Percentiles rank a stretch among this genome's conserved stretches.
Conservation (phyloP, 1,140 invertebrate genomes). For the Heliconius hewitsoni region DNA sequence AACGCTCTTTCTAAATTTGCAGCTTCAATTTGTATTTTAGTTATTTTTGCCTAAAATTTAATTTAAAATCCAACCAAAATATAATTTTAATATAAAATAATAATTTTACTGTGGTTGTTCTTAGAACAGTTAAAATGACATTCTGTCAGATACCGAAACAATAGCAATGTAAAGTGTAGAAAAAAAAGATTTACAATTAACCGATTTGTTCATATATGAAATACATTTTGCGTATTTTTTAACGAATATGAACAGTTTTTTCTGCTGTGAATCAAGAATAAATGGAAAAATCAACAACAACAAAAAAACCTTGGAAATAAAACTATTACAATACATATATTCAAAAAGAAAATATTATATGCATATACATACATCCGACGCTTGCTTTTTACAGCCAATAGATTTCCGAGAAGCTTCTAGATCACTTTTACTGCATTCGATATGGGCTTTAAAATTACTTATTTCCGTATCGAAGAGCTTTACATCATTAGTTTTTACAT, state of each 20-base stretch:
- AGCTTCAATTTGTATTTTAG: conserved; percentile 44
- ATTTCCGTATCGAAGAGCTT: conserved; percentile 62
- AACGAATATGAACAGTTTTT: no score
- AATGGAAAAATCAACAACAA: not conserved
- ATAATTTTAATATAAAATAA: no score
- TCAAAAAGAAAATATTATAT: not conserved
- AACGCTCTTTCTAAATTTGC: conserved; percentile 46
- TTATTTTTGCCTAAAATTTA: conserved; percentile 50
- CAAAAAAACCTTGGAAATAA: not conserved
- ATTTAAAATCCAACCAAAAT: conserved; percentile 3
- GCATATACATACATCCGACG: conserved; percentile 52
- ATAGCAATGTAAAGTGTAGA: no score
- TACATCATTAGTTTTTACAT: conserved; percentile 62
- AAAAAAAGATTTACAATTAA: no score
- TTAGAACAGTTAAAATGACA: no score
- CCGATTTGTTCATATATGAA: no score
- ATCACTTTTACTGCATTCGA: conserved; percentile 58
- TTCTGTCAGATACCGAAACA: no score
- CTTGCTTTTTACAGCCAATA: conserved; percentile 46
- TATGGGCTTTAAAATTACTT: conserved; percentile 50
- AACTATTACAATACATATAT: not conserved
- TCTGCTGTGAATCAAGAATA: no score
- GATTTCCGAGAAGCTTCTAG: conserved; percentile 49
- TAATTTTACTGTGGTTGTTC: no score
- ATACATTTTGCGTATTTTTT: no score